Conservation (phyloP, 2,888 invertebrate genomes). For the Maniola hyperantus region DNA sequence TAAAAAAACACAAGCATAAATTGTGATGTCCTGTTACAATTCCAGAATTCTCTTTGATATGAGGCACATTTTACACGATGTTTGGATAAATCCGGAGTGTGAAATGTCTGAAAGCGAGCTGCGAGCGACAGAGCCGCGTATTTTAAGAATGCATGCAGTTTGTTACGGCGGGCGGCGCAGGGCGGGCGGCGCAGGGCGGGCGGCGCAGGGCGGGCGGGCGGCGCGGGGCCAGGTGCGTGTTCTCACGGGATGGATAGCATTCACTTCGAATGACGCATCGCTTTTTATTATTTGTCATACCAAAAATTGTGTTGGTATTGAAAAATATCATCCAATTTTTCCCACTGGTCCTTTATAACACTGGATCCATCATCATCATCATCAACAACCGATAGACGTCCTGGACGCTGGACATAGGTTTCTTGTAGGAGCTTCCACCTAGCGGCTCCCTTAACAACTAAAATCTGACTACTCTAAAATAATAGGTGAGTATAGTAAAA, state of each 20-base stretch:
- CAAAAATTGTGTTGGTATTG: background rate
- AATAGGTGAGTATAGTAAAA: too few relatives aligned
- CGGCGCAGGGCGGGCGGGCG: too few relatives aligned
- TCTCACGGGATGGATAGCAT: conserved; percentile 39
- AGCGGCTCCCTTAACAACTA: too few relatives aligned
- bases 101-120: background rate
- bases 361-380: background rate
- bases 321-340: background rate
- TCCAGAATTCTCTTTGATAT: background rate
- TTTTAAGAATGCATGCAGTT: conserved; percentile 41
- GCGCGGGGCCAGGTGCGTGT: conserved; percentile 39
- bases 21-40: background rate
- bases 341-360: background rate
- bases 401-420: too few relatives aligned
- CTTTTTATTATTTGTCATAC: conserved; percentile 12
- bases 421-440: too few relatives aligned
- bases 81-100: conserved; percentile 1
- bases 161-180: too few relatives aligned
- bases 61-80: conserved; percentile 7
- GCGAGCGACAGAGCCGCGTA: conserved; percentile 27
- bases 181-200: too few relatives aligned
- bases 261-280: conserved; percentile 20
- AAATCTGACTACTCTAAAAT: too few relatives aligned
- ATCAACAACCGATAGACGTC: too few relatives aligned
- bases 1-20: background rate